Evolutionary conservation across 2,113 vertebrate species (phyloP).

Genomic region (Neofelis nebulosa): DNA sequence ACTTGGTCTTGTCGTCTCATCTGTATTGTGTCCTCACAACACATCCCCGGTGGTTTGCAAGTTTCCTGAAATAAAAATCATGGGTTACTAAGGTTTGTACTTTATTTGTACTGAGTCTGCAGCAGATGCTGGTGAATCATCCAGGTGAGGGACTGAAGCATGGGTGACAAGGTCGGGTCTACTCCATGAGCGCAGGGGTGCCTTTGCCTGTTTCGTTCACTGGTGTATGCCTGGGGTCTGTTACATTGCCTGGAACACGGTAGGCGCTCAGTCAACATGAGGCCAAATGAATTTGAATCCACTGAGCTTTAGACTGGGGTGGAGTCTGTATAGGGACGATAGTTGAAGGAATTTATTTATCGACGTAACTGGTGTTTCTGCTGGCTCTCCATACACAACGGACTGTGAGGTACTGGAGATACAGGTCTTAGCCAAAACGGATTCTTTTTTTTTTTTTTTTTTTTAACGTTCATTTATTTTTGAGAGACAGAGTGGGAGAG

Average conservation of each 20-base stretch:
- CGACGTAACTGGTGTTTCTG: background rate
- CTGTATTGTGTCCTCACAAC: background rate
- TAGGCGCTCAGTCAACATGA: background rate
- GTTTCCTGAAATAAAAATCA: background rate
- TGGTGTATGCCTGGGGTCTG: too few species aligned
- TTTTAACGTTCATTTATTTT: too few species aligned
- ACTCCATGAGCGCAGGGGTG: background rate
- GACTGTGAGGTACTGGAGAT: background rate
- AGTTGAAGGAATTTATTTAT: background rate
- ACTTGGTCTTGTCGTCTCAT: background rate
- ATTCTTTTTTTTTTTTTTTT: too few species aligned
- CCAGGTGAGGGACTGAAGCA: background rate
- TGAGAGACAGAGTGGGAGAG: too few species aligned
- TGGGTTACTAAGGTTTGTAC: background rate
- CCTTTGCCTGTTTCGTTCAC: background rate
- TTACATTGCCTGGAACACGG: fast-evolving
- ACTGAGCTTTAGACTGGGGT: background rate
- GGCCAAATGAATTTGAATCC: background rate
- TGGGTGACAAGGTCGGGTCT: background rate
- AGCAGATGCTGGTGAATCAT: background rate
- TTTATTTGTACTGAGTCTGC: background rate
- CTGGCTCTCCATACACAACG: background rate
- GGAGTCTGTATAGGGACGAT: background rate
- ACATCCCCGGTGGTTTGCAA: background rate
- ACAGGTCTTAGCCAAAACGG: background rate